phyloP scores from a whole-genome alignment of 2,797 vertebrate genomes.

The Eulemur mongoz region DNA sequence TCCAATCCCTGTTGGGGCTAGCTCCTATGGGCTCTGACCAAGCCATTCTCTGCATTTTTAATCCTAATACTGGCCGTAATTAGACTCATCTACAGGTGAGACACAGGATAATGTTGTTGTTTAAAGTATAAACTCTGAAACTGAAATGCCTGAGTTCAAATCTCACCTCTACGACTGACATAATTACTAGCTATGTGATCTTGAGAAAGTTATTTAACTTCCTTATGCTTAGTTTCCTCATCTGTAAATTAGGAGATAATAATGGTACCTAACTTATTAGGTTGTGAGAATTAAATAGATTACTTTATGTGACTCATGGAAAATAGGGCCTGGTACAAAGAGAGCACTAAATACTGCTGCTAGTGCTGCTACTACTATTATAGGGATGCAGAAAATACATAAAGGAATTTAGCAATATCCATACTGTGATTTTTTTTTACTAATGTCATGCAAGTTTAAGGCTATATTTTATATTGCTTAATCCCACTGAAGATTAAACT shows the following conservation, averaged over 20 bases:
- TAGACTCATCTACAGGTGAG: background rate
- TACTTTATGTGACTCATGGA: background rate
- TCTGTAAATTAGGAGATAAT: background rate
- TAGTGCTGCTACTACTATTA: background rate
- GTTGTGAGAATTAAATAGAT: background rate
- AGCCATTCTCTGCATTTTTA: background rate
- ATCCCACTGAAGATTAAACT: constrained; percentile 40
- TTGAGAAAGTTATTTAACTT: background rate
- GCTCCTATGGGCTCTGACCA: background rate
- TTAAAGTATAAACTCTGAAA: background rate
- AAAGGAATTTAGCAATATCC: background rate
- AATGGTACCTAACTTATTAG: background rate
- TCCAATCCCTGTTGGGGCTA: background rate
- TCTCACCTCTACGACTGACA: background rate
- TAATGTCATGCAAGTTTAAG: background rate
- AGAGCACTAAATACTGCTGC: background rate
- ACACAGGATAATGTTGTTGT: background rate
- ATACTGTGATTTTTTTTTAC: background rate
- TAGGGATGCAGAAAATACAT: background rate
- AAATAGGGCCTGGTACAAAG: background rate
- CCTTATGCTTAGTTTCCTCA: background rate
- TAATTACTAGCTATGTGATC: background rate
- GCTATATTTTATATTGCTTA: background rate
- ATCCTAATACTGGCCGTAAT: background rate
- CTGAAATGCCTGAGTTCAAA: background rate